These are phyloP conservation scores for Uropetala carovei DNA, from an alignment of 2,888 invertebrate genomes.

Conservation along the genomic window DNA sequence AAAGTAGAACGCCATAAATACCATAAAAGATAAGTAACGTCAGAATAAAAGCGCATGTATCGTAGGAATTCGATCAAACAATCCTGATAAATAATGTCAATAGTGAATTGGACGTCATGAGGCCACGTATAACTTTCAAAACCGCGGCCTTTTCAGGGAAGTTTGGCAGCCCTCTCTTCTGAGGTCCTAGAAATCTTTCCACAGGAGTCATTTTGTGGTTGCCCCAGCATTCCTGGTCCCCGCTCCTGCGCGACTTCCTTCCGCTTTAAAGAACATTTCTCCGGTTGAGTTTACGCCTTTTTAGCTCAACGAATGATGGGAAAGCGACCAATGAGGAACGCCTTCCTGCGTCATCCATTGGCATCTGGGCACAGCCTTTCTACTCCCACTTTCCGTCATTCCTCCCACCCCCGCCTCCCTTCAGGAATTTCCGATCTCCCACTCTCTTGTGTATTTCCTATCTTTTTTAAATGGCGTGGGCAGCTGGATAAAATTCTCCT, in stretches of 20 bases:
- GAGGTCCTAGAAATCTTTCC: not conserved
- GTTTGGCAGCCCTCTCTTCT: too few relatives aligned
- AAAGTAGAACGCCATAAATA: too few relatives aligned
- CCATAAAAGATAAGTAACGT: too few relatives aligned
- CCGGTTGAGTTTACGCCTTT: conserved; percentile 43
- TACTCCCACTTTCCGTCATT: not conserved
- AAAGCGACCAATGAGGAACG: conserved; percentile 29
- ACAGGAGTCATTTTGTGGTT: not conserved
- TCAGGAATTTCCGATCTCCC: conserved; percentile 43
- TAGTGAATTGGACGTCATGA: too few relatives aligned
- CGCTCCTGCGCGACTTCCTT: conserved; percentile 47
- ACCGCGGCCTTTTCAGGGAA: too few relatives aligned
- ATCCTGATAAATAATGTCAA: too few relatives aligned
- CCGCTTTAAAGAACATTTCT: conserved; percentile 23
- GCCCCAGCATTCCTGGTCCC: conserved; percentile 33
- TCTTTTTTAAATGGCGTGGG: not conserved
- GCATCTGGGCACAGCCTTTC: conserved; percentile 41
- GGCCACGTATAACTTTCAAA: too few relatives aligned
- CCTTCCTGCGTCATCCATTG: conserved; percentile 40
- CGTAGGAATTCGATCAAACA: too few relatives aligned
- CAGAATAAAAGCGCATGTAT: too few relatives aligned
- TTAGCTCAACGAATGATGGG: conserved; percentile 52
- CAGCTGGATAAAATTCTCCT: conserved; percentile 2
- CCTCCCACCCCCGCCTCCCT: not conserved
- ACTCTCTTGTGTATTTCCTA: not conserved